Evolutionary conservation across 2,888 invertebrate genomes (phyloP), one percentile per base, ranked within the genome.

Genomic region (Drosophila colorata): DNA sequence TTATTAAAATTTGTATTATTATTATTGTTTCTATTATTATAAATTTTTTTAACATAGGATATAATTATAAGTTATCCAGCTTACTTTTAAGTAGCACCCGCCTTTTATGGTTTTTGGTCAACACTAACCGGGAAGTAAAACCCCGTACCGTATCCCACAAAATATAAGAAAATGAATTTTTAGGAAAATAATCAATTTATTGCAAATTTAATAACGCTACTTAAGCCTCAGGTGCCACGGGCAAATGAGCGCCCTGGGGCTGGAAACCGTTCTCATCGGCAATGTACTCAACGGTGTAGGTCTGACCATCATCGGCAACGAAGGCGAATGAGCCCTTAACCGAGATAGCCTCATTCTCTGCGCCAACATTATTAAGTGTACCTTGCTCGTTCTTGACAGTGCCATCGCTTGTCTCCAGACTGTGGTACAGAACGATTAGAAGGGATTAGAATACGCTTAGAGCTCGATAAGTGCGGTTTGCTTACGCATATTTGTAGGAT

Each of bases 231-330:
- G 90, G 90, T 6, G 44, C 58, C 7, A 49, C 46, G 49, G 90
- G 91, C 46, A 91, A 65, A 79, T 91, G 89, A 11, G 76, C 87
- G 43, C 90, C 90, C 59, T 73, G 51, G 9, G 93, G 93, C 84
- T 93, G 93, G 91, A 92, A 94, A 74, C 93, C 94, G 76, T 93
- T 93, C 80, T 93, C 93, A 82, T 93, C 89, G 31, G 90, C 91
- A 13, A 76, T 14, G 51, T 90, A 91, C 14, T 52, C 70, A 1
- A 90, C 81, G 4, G 66, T 65, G 60, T 89, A 87, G 16, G 82
- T 78, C 40, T 65, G 49, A 23, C 91, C 91, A 69, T 88, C 82
- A 41, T 77, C 66, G 53, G 59, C 89, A 8, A 84, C 53, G 41
- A 65, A 90, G 0, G 73, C 69, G 71, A 52, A 90, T 4, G 74